Conservation (phyloP, 2,888 invertebrate species). For the Cephus sareptanus region DNA sequence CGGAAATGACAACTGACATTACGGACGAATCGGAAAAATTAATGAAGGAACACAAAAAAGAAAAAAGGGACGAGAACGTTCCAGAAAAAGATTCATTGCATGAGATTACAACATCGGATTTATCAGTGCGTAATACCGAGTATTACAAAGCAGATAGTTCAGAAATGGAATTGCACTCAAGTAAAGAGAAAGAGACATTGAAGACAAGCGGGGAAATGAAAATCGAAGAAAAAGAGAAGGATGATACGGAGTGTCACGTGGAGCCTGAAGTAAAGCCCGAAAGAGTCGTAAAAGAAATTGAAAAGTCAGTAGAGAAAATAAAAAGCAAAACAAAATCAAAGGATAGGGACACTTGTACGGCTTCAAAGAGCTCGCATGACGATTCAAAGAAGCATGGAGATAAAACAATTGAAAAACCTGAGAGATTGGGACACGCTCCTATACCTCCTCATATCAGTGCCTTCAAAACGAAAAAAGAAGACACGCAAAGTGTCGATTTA, state of each 20-base stretch:
- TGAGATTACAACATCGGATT: conserved; percentile 17
- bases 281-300: background rate
- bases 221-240: background rate
- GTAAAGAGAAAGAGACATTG: conserved; percentile 12
- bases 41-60: conserved; percentile 42
- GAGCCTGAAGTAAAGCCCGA: background rate
- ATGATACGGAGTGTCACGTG: background rate
- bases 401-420: conserved; percentile 45
- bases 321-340: background rate
- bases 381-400: conserved; percentile 22
- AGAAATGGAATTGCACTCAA: conserved; percentile 11
- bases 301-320: background rate
- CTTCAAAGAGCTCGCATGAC: background rate
- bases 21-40: conserved; percentile 47
- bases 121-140: conserved; percentile 35
- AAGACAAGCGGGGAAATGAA: background rate
- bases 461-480: conserved; percentile 65
- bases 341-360: background rate
- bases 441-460: conserved; percentile 65
- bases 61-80: conserved; percentile 26
- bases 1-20: conserved; percentile 18
- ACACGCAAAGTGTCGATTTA: conserved; percentile 54
- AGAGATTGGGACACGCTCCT: conserved; percentile 43
- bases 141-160: conserved; percentile 13
- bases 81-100: conserved; percentile 34